A percentile compares a stretch with the other conserved stretches of the same genome.
Evolutionary conservation across 2,888 invertebrate species (phyloP).

Genomic region (Sinelater perroti): DNA sequence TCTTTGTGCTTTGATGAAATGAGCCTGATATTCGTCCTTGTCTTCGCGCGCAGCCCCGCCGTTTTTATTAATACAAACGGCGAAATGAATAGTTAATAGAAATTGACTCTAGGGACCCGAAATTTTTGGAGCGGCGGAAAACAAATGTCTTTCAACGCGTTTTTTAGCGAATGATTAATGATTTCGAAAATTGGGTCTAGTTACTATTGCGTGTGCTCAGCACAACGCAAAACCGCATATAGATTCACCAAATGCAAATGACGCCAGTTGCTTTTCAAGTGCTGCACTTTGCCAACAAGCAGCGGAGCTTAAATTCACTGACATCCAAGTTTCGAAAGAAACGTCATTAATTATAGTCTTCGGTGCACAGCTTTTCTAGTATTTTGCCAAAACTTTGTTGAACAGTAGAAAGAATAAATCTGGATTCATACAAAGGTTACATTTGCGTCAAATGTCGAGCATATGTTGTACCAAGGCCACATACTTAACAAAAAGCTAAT

Average conservation of each 20-base stretch:
- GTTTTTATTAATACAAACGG: background rate
- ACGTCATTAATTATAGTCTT: constrained; percentile 13
- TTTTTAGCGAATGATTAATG: constrained; percentile 11
- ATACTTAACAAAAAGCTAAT: no score
- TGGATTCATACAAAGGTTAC: background rate
- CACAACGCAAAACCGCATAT: no score
- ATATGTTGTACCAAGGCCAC: no score
- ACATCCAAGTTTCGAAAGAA: constrained; percentile 14
- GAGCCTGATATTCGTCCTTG: background rate
- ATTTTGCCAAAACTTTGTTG: constrained; percentile 16
- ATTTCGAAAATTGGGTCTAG: no score
- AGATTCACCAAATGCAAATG: no score
- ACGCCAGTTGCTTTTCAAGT: background rate
- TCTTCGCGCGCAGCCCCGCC: background rate
- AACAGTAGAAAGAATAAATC: background rate
- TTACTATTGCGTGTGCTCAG: no score
- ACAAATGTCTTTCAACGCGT: constrained; percentile 4
- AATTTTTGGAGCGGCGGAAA: background rate
- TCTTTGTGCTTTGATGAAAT: background rate
- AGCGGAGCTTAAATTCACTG: constrained; percentile 7
- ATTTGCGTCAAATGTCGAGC: no score
- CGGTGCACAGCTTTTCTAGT: background rate
- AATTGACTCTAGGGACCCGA: background rate
- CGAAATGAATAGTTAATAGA: constrained; percentile 14
- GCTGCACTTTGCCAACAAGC: constrained; percentile 3